Percentiles rank a stretch among this genome's conserved stretches.
These are phyloP conservation scores for Poecilus cupreus DNA, from an alignment of 2,888 invertebrate genomes.

Conservation along the genomic window DNA sequence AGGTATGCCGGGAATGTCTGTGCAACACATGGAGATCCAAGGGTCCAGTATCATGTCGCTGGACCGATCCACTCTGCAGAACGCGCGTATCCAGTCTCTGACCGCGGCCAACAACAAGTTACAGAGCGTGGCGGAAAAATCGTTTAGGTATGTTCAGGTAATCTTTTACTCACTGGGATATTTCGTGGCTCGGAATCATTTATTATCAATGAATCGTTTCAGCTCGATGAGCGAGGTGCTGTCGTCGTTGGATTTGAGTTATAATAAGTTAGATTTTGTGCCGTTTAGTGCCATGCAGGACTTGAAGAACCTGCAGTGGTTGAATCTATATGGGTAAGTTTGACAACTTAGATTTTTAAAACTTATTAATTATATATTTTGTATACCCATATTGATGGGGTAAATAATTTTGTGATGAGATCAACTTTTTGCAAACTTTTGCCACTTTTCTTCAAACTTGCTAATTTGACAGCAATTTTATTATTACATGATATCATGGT, in stretches of 20 bases:
- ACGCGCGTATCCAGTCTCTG: slow-evolving; percentile 85
- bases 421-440: no score
- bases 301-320: slow-evolving; percentile 85
- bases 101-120: slow-evolving; percentile 89
- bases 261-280: slow-evolving; percentile 86
- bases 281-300: slow-evolving; percentile 83
- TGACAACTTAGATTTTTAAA: neutral
- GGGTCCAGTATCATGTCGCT: slow-evolving; percentile 87
- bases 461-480: no score
- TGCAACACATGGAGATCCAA: slow-evolving; percentile 88
- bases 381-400: no score
- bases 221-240: slow-evolving; percentile 88
- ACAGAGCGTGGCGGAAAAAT: slow-evolving; percentile 85
- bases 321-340: slow-evolving; percentile 87
- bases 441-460: no score
- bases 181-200: neutral
- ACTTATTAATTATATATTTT: no score
- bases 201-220: slow-evolving; percentile 71
- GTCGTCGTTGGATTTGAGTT: slow-evolving; percentile 88
- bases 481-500: no score
- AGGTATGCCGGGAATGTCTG: slow-evolving; percentile 87
- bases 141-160: slow-evolving; percentile 81
- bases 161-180: slow-evolving; percentile 23
- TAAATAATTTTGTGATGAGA: no score
- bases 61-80: slow-evolving; percentile 87